Evolutionary conservation across 1,140 invertebrate species (phyloP).

Genomic region (Drosophila sproati): DNA sequence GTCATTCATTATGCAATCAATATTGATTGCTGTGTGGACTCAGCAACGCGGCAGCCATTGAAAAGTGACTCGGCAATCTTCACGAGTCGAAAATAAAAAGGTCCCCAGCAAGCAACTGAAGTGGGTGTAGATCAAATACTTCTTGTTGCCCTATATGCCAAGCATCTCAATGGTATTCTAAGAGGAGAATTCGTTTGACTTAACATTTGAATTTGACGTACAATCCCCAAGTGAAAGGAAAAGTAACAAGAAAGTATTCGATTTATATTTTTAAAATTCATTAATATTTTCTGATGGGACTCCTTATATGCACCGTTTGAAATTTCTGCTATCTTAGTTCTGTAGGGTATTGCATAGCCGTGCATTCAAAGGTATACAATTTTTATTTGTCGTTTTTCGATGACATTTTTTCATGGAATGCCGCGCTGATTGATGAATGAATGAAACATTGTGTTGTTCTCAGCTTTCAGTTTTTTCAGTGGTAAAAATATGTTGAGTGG

Average conservation of each 20-base stretch:
- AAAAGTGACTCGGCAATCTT: slow-evolving; percentile 78
- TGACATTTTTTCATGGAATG: slow-evolving; percentile 76
- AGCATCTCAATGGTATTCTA: background rate
- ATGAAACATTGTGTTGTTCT: slow-evolving; percentile 51
- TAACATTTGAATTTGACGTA: no score
- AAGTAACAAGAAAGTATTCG: no score
- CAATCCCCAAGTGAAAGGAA: no score
- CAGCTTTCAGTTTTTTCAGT: slow-evolving; percentile 55
- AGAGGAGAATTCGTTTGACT: no score
- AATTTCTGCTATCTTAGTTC: background rate
- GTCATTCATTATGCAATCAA: slow-evolving; percentile 83
- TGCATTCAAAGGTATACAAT: background rate
- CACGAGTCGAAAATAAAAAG: slow-evolving; percentile 31
- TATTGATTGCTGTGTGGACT: slow-evolving; percentile 74
- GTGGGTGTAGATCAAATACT: slow-evolving; percentile 18
- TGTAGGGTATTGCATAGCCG: slow-evolving; percentile 32
- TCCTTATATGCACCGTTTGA: background rate
- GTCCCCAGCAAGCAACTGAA: slow-evolving; percentile 12
- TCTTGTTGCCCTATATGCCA: slow-evolving; percentile 6
- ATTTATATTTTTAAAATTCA: no score
- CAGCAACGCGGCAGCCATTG: slow-evolving; percentile 52
- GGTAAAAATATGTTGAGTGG: slow-evolving; percentile 71
- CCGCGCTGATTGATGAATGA: slow-evolving; percentile 78
- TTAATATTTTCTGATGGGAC: no score
- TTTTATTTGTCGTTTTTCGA: slow-evolving; percentile 36